phyloP scores from a whole-genome alignment of 2,888 invertebrate species.

The Antheraea assamensis region DNA sequence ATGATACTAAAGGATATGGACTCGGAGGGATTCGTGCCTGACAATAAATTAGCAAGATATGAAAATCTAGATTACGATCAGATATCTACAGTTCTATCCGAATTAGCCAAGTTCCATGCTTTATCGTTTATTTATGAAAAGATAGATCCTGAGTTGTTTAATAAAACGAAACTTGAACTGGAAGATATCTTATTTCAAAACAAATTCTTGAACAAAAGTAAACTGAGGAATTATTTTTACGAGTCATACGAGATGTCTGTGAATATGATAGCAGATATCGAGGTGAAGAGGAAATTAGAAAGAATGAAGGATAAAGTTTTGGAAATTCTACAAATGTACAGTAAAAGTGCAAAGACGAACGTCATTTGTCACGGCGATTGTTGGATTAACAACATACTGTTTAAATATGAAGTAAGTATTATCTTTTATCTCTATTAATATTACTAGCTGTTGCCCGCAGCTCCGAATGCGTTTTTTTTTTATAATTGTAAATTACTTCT shows the following conservation, averaged over 20 bases:
- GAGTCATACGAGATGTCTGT: constrained; percentile 66
- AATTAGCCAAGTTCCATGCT: constrained; percentile 69
- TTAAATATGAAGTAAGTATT: constrained; percentile 52
- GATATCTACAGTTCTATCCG: constrained; percentile 49
- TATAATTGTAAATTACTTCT: too few relatives aligned
- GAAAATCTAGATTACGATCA: constrained; percentile 52
- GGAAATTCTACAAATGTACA: constrained; percentile 53
- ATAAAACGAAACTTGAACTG: constrained; percentile 46
- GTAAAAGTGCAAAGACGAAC: constrained; percentile 48
- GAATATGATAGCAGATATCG: constrained; percentile 46
- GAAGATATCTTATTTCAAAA: constrained; percentile 61
- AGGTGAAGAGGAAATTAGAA: constrained; percentile 50
- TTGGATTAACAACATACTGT: constrained; percentile 68
- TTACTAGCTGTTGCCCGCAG: too few relatives aligned
- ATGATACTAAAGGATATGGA: constrained; percentile 66
- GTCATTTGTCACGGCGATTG: constrained; percentile 73
- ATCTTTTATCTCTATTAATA: not conserved
- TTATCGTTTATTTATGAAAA: constrained; percentile 58
- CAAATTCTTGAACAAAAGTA: constrained; percentile 60
- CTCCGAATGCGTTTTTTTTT: too few relatives aligned
- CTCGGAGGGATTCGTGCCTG: constrained; percentile 52
- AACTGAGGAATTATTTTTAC: constrained; percentile 59
- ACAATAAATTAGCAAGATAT: constrained; percentile 46
- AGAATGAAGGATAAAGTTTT: constrained; percentile 49
- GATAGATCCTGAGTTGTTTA: constrained; percentile 41